Evolutionary conservation across 2,888 invertebrate species (phyloP).

Genomic region (Hetaerina titia): DNA sequence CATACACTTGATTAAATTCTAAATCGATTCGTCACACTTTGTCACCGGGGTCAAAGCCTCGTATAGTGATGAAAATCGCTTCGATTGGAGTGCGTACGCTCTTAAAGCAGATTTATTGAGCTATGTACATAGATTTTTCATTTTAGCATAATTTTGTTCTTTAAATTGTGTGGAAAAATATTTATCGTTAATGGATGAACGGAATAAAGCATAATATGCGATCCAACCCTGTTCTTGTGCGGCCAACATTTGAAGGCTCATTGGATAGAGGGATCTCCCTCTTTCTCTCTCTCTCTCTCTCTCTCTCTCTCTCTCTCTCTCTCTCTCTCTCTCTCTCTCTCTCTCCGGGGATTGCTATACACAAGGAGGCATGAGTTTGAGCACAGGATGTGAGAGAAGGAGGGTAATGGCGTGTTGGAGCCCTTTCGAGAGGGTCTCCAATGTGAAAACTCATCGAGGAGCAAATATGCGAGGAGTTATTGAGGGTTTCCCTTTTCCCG

Average conservation of each 20-base stretch:
- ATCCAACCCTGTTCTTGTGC: background rate
- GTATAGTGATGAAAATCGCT: too few species aligned
- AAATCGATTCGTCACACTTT: too few species aligned
- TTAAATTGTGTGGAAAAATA: too few species aligned
- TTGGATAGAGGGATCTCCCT: conserved; percentile 5
- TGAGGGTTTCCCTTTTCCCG: conserved; percentile 2
- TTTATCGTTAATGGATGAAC: too few species aligned
- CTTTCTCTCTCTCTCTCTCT: background rate
- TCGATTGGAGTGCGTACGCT: too few species aligned
- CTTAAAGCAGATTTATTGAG: too few species aligned
- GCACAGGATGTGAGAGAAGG: background rate
- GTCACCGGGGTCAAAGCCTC: too few species aligned
- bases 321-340: background rate
- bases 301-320: background rate
- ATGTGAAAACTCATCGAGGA: background rate
- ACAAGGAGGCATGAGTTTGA: background rate
- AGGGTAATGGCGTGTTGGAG: background rate
- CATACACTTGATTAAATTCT: too few species aligned
- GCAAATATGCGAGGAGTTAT: background rate
- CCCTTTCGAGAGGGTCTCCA: background rate
- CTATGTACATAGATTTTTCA: too few species aligned
- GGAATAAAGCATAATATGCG: too few species aligned
- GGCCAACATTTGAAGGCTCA: background rate
- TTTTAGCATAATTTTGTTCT: too few species aligned
- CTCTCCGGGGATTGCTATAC: background rate